Evolutionary conservation across 2,888 invertebrate species (phyloP), one percentile per base, ranked within the genome.

Genomic region (Strigamia maritima): DNA sequence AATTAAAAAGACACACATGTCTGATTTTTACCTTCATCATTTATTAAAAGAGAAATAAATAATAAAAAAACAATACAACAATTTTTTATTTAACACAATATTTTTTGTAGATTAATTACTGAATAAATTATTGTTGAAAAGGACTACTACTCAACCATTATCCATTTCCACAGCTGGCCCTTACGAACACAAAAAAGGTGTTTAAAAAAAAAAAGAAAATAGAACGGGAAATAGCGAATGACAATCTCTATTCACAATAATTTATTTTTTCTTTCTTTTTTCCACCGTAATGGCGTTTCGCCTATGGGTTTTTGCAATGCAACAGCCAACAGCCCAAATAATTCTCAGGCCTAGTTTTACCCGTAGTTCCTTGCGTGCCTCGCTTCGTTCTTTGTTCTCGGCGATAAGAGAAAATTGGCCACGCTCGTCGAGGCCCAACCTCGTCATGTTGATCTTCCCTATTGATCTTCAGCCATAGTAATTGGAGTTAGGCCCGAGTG

Each of bases 391-490:
- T 60, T 60, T 60, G 60, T 60, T 60, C 60, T 60, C 24, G 60
- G n/a, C 60, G 40, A 44, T 44, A 44, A 44, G 40, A 60, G 60
- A 60, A 60, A 60, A 60, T 60, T 60, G 60, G 60, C 60, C 60
- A 60, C 60, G 60, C 60, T 60, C 60, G 19, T 60, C 40, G 40
- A 44, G 40, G 40, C 40, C 22, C 60, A 60, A 24, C 60, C 60
- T 60, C 60, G 60, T 60, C 60, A 60, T 60, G 60, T 60, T 60
- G 60, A 60, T 60, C 60, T 60, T 60, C 60, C 60, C 60, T 60
- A 60, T 60, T 60, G 60, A 60, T 60, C 60, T 60, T 24, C 19
- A 24, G 22, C 60, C 60, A 60, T 60, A 24, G 60, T 60, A 60
- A 60, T 60, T 60, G 60, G 60, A 60, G 60, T 60, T 22, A 24